Conservation (phyloP, 2,113 vertebrate species). For the Rhegmatorhina hoffmannsi region DNA sequence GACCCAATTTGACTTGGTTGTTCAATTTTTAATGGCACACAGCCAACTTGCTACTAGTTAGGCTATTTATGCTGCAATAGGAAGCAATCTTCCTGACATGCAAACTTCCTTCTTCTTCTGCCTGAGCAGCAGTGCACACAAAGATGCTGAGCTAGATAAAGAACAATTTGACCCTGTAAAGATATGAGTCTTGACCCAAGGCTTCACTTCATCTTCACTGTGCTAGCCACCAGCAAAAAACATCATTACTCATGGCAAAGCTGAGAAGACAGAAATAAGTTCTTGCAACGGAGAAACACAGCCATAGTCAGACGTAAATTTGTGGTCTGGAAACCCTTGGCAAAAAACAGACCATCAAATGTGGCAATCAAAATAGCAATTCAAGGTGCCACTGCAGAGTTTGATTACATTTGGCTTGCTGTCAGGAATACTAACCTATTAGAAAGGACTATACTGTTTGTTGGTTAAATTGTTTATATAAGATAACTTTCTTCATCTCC, state of each 20-base stretch:
- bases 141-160: constrained; percentile 51
- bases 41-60: constrained; percentile 69
- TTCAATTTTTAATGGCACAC: constrained; percentile 63
- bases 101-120: constrained; percentile 69
- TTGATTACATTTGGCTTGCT: neutral
- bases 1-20: constrained; percentile 49
- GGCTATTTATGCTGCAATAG: constrained; percentile 76
- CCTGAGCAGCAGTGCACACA: constrained; percentile 29
- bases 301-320: neutral
- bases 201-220: neutral
- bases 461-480: neutral
- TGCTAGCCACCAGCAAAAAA: neutral
- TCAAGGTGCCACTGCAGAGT: neutral
- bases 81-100: constrained; percentile 74
- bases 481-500: neutral
- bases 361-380: neutral
- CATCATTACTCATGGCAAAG: neutral
- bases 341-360: neutral
- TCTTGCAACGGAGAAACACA: neutral
- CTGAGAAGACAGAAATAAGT: neutral
- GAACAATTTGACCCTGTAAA: constrained; percentile 1
- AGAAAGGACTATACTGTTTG: neutral
- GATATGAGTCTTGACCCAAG: neutral
- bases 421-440: neutral
- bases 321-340: neutral